Evolutionary conservation across 2,888 invertebrate genomes (phyloP), one percentile per base, ranked within the genome.

Genomic region (Cheilosia urbana): DNA sequence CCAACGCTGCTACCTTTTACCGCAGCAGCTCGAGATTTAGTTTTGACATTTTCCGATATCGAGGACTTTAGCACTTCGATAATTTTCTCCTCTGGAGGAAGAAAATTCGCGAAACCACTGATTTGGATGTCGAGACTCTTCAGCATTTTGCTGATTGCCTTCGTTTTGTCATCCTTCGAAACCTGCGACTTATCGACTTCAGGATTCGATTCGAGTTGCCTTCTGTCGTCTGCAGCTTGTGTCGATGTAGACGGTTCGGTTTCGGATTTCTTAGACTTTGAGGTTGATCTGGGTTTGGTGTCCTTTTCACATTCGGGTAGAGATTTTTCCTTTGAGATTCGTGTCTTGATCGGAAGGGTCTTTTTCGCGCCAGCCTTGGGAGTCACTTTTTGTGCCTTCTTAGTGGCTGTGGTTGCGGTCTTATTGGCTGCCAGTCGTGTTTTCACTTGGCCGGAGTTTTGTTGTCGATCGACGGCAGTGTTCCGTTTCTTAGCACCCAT

Each of bases 11-110:
- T 91, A 4, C 91, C 91, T 83, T 92, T 92, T 21, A 91, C 91
- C 0, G 92, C 91, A 1, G 92, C 91, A 3, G 92, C 92, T 19
- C 92, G 89, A 0, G 92, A 92, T 81, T 92, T 92, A 2, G 92
- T 92, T 88, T 92, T 92, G 1, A 92, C 92, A 88, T 92, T 92
- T 87, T 92, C 92, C 71, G 92, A 92, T 87, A 92, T 92, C n/a
- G 92, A 92, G 1, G 92, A 91, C 78, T 92, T 92, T 13, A 91
- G 89, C 11, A 90, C 90, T 40, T 91, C 91, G 58, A 89, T 90
- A 9, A 91, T 87, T 30, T 90, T 90, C 79, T 91, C 91, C 75
- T 92, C 92, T 76, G 90, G 90, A 49, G 90, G 90, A 87, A 92
- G 79, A 58, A 92, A 88, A 78, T 92, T 91, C 69, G 90, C 90